Evolutionary conservation across 1,140 invertebrate genomes (phyloP).

Genomic region (Drosophila ohnishii): DNA sequence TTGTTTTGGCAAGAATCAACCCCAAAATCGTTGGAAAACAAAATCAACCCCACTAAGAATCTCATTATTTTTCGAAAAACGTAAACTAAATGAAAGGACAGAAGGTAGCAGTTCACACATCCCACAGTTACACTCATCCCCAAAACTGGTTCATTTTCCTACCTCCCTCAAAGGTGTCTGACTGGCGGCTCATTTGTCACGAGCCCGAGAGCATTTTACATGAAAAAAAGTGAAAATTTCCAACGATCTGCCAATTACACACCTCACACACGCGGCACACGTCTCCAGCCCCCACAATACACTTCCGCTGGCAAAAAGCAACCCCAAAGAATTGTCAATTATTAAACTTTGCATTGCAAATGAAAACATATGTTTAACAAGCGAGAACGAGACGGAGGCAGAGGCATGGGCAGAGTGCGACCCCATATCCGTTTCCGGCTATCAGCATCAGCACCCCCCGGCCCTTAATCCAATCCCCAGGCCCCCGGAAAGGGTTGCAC

Average conservation of each 20-base stretch:
- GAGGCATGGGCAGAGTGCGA: conserved; percentile 7
- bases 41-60: conserved; percentile 36
- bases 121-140: not conserved
- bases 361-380: conserved; percentile 81
- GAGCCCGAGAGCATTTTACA: conserved; percentile 44
- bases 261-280: conserved; percentile 37
- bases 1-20: conserved; percentile 12
- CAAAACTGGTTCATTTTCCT: conserved; percentile 4
- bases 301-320: conserved; percentile 39
- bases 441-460: conserved; percentile 49
- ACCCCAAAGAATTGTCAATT: conserved; percentile 71
- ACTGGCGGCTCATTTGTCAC: conserved; percentile 65
- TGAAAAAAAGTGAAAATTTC: conserved; percentile 45
- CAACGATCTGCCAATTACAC: conserved; percentile 69
- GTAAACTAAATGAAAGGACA: conserved; percentile 41
- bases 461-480: conserved; percentile 16
- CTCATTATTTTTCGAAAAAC: conserved; percentile 42
- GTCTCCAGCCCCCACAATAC: not conserved
- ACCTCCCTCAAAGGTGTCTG: conserved; percentile 38
- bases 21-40: conserved; percentile 12
- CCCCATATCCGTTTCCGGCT: conserved; percentile 78
- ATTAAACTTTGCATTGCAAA: conserved; percentile 81
- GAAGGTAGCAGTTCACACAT: conserved; percentile 22
- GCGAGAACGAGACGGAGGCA: conserved; percentile 27
- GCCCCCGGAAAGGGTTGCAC: conserved; percentile 46